Percentiles rank a stretch among this genome's conserved stretches.
Evolutionary conservation across 2,888 invertebrate species (phyloP).

Genomic region (Seladonia tumulorum): DNA sequence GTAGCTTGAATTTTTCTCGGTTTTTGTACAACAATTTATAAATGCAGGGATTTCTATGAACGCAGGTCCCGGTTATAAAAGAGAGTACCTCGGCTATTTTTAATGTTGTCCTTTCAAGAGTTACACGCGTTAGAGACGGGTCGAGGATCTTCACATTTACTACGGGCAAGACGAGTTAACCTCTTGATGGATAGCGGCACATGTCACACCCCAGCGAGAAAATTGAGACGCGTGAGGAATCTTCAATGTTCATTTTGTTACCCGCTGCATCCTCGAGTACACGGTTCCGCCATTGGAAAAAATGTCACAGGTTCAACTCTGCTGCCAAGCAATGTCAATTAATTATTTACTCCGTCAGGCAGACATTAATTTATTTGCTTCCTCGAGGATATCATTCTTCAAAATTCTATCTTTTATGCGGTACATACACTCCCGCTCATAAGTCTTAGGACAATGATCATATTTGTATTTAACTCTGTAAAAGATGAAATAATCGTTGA

Average conservation of each 20-base stretch:
- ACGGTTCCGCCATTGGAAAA: not conserved
- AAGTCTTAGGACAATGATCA: no score
- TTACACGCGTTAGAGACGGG: not conserved
- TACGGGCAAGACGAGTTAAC: not conserved
- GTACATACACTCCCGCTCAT: no score
- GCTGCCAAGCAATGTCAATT: not conserved
- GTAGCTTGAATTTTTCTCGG: not conserved
- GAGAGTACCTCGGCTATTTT: not conserved
- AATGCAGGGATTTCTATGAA: not conserved
- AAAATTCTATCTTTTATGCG: no score
- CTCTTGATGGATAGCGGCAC: not conserved
- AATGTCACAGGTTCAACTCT: not conserved
- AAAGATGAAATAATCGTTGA: no score
- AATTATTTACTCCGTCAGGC: not conserved
- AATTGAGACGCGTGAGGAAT: not conserved
- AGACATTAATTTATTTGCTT: not conserved
- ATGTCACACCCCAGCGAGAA: not conserved
- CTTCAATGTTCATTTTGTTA: not conserved
- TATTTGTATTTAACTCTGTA: no score
- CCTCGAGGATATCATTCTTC: not conserved
- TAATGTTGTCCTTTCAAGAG: not conserved
- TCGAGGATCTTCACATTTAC: slow-evolving; percentile 4
- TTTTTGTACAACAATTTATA: not conserved
- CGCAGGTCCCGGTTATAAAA: not conserved
- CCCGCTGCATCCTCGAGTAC: not conserved